Evolutionary conservation across 2,888 invertebrate species (phyloP).

Genomic region (Oxytorus armatus): DNA sequence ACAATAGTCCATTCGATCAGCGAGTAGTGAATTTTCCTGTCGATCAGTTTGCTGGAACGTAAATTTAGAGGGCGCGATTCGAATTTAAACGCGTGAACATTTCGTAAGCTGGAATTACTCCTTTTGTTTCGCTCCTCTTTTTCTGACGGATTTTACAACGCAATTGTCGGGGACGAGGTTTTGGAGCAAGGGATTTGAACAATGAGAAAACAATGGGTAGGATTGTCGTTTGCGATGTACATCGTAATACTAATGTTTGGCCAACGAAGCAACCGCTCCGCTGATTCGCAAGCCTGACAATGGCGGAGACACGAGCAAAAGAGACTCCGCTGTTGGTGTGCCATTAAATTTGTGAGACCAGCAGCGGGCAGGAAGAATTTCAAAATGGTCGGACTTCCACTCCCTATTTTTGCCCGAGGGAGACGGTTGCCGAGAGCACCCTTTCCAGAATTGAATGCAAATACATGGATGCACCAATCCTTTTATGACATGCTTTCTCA

Average conservation of each 20-base stretch:
- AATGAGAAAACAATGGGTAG: background rate
- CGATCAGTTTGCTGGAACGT: too few species aligned
- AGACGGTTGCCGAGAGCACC: slow-evolving; percentile 61
- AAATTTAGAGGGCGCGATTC: too few species aligned
- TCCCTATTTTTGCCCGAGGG: slow-evolving; percentile 54
- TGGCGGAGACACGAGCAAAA: background rate
- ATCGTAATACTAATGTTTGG: slow-evolving; percentile 27
- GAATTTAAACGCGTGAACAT: too few species aligned
- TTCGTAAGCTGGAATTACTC: too few species aligned
- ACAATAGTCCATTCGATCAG: too few species aligned
- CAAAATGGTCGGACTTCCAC: slow-evolving; percentile 5
- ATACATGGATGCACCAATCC: slow-evolving; percentile 70
- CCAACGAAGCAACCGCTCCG: slow-evolving; percentile 17
- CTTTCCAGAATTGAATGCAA: slow-evolving; percentile 80
- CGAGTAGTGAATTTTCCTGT: too few species aligned
- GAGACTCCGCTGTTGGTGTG: slow-evolving; percentile 4
- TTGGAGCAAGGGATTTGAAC: background rate
- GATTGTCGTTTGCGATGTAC: background rate
- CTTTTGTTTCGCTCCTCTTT: too few species aligned
- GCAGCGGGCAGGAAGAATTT: background rate
- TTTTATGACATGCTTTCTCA: slow-evolving; percentile 37
- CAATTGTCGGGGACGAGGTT: background rate
- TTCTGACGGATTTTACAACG: too few species aligned
- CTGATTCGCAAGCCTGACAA: slow-evolving; percentile 7
- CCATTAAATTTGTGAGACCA: slow-evolving; percentile 4